Base-by-base conservation (phyloP, 92 coral and sea anemone genomes). In the Epizoanthus rinbou region DNA sequence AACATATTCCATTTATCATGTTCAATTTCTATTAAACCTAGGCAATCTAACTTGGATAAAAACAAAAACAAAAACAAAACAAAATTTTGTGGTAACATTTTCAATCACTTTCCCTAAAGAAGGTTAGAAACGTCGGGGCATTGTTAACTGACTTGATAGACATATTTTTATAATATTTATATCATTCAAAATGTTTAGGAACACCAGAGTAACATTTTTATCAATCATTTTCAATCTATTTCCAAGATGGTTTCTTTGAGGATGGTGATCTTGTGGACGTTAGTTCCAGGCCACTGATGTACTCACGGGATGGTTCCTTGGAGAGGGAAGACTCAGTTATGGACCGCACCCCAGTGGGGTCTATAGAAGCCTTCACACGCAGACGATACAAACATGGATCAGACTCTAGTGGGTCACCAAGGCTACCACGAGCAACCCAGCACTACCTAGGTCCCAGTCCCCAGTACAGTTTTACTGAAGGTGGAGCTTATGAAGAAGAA, bases 351-450 rank as follows among this genome's bases (percentile, higher is more conserved):
- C 98, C 98, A 39, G 85, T 89, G 2, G 98, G 98, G 15, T 93
- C 98, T 18, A 86, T 93, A 35, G 98, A 93, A 85, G 98, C 98
- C 33, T 93, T 93, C 70, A 93, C 98, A 43, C 94, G 95, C 80
- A 92, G 89, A 83, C 89, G 98, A 70, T 93, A 93, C 80, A 78
- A 78, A 37, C 83, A 72, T 60, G 91, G 91, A 0, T 93, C 98
- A 18, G 97, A 90, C 70, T 90, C 97, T 45, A 92, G 95, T 24
- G 88, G 94, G 65, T 93, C 97, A 22, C 98, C 98, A 8, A 89
- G 85, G 83, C 67, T 85, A 23, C 88, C 71, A 43, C 74, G 92
- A 19, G 89, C 91, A 43, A 78, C 52, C 25, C 71, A 60, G 8
- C 72, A 57, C 3, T 63, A 39, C 9, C 82, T 62, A 39, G 82